A percentile compares a stretch with the other conserved stretches of the same genome.
phyloP scores from a whole-genome alignment of 1,140 invertebrate species.

The Drosophila truncata region DNA sequence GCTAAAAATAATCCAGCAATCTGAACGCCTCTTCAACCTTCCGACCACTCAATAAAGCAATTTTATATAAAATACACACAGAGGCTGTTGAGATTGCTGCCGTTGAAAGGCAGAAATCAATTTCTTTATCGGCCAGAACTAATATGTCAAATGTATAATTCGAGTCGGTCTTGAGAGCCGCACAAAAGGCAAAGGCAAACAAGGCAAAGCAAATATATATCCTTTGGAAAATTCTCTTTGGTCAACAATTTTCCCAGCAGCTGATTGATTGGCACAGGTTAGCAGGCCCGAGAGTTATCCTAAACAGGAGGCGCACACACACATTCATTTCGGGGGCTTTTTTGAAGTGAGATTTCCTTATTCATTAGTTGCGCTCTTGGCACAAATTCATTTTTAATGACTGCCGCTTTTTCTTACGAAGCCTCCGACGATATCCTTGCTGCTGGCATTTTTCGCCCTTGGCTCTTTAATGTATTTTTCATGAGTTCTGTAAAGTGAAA shows the following conservation, averaged over 20 bases:
- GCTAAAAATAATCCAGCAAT: slow-evolving; percentile 11
- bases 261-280: slow-evolving; percentile 53
- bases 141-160: slow-evolving; percentile 83
- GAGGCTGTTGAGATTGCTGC: slow-evolving; percentile 28
- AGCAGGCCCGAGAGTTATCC: slow-evolving; percentile 4
- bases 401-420: slow-evolving; percentile 47
- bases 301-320: slow-evolving; percentile 20
- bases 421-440: background rate
- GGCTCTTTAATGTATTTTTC: slow-evolving; percentile 81
- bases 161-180: slow-evolving; percentile 12
- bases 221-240: slow-evolving; percentile 43
- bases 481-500: slow-evolving; percentile 78
- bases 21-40: slow-evolving; percentile 48
- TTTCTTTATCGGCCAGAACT: slow-evolving; percentile 79
- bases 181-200: slow-evolving; percentile 60
- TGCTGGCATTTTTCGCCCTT: slow-evolving; percentile 15
- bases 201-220: slow-evolving; percentile 28
- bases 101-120: slow-evolving; percentile 78
- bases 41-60: slow-evolving; percentile 66
- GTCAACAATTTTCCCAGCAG: slow-evolving; percentile 33
- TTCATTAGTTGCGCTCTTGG: slow-evolving; percentile 80
- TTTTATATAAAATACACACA: slow-evolving; percentile 50
- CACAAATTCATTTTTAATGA: slow-evolving; percentile 82
- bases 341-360: slow-evolving; percentile 63
- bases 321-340: slow-evolving; percentile 17